Conservation (phyloP, 2,797 vertebrate species). For the Sebastes cheni region DNA sequence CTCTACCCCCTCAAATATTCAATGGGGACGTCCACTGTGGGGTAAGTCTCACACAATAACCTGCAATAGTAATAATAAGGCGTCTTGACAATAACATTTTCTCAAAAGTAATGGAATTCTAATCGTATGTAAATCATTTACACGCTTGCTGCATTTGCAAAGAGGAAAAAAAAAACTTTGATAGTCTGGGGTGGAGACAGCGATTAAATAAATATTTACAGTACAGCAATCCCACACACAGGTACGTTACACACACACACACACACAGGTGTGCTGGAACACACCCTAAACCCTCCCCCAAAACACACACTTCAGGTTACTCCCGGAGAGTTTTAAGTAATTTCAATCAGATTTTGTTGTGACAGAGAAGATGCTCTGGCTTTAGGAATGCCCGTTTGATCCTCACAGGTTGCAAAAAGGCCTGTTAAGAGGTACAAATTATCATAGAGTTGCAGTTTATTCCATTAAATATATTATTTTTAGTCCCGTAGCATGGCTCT, state of each 20-base stretch:
- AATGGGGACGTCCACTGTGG: conserved; percentile 67
- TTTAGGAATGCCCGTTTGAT: background rate
- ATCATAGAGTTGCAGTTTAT: background rate
- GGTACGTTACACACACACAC: background rate
- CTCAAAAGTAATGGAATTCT: background rate
- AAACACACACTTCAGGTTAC: background rate
- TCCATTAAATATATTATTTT: background rate
- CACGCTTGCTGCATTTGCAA: background rate
- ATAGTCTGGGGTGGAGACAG: conserved; percentile 20
- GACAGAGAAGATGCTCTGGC: background rate
- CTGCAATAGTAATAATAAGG: background rate
- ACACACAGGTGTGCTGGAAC: background rate
- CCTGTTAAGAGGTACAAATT: background rate
- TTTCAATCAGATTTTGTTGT: background rate
- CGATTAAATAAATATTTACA: conserved; percentile 55
- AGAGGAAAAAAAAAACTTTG: background rate
- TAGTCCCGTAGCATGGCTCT: background rate
- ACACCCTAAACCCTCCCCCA: background rate
- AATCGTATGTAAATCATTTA: conserved; percentile 12
- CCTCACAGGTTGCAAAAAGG: background rate
- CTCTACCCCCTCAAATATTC: conserved; percentile 69
- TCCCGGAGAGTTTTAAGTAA: background rate
- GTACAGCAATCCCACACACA: background rate
- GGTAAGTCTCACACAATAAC: conserved; percentile 52
- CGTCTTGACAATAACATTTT: background rate